Evolutionary conservation across 2,797 vertebrate species (phyloP).

Genomic region (Spinus olivaceus): DNA sequence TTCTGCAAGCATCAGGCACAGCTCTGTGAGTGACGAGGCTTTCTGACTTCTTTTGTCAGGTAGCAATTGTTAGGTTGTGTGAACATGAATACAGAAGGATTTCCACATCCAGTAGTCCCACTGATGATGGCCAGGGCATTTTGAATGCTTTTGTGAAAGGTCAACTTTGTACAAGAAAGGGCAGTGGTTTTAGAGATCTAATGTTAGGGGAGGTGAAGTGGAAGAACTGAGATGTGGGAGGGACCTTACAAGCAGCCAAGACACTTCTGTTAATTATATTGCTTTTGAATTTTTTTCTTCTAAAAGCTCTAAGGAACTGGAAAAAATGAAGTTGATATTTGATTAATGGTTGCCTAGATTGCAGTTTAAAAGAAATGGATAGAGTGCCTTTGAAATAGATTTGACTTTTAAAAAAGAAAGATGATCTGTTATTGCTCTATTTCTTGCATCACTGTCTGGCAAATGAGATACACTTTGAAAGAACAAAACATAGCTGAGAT

Average conservation of each 20-base stretch:
- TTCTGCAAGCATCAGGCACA: neutral
- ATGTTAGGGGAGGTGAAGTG: neutral
- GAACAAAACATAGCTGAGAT: neutral
- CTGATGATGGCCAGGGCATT: neutral
- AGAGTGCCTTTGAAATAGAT: neutral
- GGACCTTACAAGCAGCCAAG: neutral
- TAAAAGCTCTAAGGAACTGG: neutral
- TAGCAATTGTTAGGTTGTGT: neutral
- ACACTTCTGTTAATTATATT: conserved; percentile 23
- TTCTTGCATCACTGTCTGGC: neutral
- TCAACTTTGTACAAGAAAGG: neutral
- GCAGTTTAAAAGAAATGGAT: neutral
- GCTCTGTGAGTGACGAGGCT: neutral
- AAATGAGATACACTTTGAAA: neutral
- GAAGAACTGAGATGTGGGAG: neutral
- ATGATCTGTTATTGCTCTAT: neutral
- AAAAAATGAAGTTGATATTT: neutral
- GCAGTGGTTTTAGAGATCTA: neutral
- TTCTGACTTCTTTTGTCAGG: neutral
- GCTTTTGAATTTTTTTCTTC: neutral
- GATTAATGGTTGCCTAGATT: conserved; percentile 8
- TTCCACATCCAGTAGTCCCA: neutral
- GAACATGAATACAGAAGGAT: neutral
- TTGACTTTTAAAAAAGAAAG: conserved; percentile 8
- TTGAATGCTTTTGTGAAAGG: neutral